Conservation (phyloP, 2,888 invertebrate species). For the Campoletis raptor region DNA sequence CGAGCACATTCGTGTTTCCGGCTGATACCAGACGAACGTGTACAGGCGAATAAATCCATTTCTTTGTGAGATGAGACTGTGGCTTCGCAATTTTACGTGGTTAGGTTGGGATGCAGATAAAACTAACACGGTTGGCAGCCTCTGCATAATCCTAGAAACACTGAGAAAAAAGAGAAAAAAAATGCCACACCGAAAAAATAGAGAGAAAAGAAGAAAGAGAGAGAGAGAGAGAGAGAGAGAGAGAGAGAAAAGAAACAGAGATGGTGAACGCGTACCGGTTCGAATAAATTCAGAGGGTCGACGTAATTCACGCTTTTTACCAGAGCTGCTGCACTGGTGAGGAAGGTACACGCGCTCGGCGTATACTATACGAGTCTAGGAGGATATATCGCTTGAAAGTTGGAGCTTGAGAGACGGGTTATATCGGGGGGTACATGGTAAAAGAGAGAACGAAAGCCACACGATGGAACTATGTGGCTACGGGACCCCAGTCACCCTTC, state of each 20-base stretch:
- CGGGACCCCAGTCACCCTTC: conserved; percentile 46
- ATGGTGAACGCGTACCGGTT: conserved; percentile 50
- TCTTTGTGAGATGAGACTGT: conserved; percentile 31
- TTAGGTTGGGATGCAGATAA: conserved; percentile 49
- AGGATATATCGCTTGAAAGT: conserved; percentile 62
- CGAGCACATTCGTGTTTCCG: conserved; percentile 32
- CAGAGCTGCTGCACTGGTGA: conserved; percentile 53
- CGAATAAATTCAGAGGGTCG: conserved; percentile 67
- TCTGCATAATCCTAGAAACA: conserved; percentile 65
- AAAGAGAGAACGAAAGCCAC: conserved; percentile 60
- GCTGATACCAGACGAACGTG: conserved; percentile 35
- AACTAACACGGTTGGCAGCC: conserved; percentile 30
- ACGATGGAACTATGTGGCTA: conserved; percentile 51
- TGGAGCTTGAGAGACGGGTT: conserved; percentile 53
- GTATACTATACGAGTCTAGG: conserved; percentile 54
- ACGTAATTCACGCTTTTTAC: conserved; percentile 68
- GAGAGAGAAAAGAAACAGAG: conserved; percentile 39
- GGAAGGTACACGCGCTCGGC: conserved; percentile 48
- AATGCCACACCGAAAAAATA: conserved; percentile 20
- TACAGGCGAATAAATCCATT: conserved; percentile 37
- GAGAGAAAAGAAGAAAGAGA: conserved; percentile 21
- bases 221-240: conserved; percentile 11
- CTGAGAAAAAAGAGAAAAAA: conserved; percentile 42
- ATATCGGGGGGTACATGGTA: neutral
- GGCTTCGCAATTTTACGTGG: conserved; percentile 51